A percentile compares a stretch with the other conserved stretches of the same genome.
Evolutionary conservation across 1,140 invertebrate species (phyloP).

Genomic region (Agrilus planipennis): DNA sequence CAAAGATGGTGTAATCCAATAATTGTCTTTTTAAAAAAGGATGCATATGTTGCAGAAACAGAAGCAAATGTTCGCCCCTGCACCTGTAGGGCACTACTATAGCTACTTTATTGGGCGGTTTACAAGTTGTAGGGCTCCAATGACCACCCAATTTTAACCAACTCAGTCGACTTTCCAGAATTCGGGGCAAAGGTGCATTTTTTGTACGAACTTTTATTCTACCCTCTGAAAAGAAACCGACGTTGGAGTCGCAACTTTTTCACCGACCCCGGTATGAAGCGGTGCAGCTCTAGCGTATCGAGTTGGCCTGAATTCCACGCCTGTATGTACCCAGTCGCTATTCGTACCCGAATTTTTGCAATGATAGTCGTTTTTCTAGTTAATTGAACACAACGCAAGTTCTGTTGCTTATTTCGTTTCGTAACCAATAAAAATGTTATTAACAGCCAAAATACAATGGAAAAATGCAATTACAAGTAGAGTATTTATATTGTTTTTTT

Average conservation of each 20-base stretch:
- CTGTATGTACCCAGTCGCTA: neutral
- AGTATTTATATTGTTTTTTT: neutral
- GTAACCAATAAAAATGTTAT: no score
- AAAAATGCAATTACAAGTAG: neutral
- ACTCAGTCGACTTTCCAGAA: conserved; percentile 35
- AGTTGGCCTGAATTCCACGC: no score
- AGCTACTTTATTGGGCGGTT: conserved; percentile 65
- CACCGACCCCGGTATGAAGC: no score
- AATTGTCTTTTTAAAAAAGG: conserved; percentile 82
- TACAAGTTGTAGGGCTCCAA: conserved; percentile 64
- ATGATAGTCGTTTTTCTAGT: neutral
- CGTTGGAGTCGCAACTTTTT: no score
- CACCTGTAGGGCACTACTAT: conserved; percentile 84
- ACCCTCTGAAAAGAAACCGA: conserved; percentile 27
- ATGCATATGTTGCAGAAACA: conserved; percentile 81
- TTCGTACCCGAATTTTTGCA: neutral
- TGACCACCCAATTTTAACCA: conserved; percentile 57
- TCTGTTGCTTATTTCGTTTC: neutral
- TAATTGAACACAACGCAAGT: neutral
- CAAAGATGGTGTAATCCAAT: conserved; percentile 85
- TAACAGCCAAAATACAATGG: no score
- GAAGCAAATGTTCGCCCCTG: conserved; percentile 67
- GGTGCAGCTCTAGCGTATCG: no score
- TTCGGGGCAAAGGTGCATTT: conserved; percentile 33
- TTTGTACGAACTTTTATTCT: conserved; percentile 34